Evolutionary conservation across 2,888 invertebrate species (phyloP).

Genomic region (Arctia plantaginis): DNA sequence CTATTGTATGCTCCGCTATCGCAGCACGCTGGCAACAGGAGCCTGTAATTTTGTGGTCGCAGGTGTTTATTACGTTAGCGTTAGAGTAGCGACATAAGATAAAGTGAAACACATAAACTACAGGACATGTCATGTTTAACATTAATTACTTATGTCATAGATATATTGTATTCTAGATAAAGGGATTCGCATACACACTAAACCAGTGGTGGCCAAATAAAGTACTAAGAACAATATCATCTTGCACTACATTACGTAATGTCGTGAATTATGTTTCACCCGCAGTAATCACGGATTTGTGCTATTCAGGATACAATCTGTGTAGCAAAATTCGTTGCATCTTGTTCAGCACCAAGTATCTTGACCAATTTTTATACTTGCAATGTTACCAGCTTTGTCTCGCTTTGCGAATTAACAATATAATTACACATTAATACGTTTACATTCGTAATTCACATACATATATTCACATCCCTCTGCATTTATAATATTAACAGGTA

Average conservation of each 20-base stretch:
- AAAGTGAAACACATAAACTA: conserved; percentile 57
- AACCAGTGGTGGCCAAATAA: neutral
- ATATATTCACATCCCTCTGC: neutral
- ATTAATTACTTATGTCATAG: conserved; percentile 1
- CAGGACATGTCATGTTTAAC: conserved; percentile 51
- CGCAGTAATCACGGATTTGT: neutral
- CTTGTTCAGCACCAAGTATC: neutral
- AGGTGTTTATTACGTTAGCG: conserved; percentile 74
- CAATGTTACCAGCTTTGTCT: too few species aligned
- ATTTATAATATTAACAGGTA: neutral
- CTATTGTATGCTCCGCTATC: conserved; percentile 65
- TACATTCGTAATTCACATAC: too few species aligned
- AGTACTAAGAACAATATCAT: neutral
- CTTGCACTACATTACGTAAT: neutral
- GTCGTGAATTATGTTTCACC: neutral
- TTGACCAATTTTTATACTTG: neutral
- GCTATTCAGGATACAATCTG: neutral
- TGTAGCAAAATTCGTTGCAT: neutral
- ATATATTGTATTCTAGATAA: neutral
- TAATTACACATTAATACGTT: neutral
- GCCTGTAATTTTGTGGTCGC: conserved; percentile 82
- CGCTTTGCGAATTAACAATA: neutral
- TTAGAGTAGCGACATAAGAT: conserved; percentile 62
- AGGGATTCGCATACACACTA: neutral
- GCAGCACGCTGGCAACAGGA: conserved; percentile 72